Evolutionary conservation across 2,888 invertebrate species (phyloP).

Genomic region (Hipparchia sbordonii): DNA sequence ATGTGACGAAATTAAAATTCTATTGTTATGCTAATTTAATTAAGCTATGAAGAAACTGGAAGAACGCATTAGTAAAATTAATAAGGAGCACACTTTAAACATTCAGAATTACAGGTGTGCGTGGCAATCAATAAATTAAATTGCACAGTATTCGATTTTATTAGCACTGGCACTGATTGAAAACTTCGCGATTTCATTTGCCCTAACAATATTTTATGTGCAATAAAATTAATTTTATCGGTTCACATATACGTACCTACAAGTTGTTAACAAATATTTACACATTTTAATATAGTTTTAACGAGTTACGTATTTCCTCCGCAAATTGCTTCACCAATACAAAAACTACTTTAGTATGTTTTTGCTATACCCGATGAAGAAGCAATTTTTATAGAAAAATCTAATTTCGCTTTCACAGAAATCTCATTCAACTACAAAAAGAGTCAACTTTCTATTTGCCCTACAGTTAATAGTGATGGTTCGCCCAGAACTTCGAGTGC

Average conservation of each 20-base stretch:
- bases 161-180: constrained; percentile 2
- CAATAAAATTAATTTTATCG: constrained; percentile 32
- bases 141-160: neutral
- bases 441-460: constrained; percentile 1
- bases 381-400: neutral
- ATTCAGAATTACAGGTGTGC: neutral
- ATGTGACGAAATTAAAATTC: neutral
- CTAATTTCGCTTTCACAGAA: neutral
- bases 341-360: neutral
- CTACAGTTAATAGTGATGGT: neutral
- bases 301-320: neutral
- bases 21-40: neutral
- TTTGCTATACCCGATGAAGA: neutral
- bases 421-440: neutral
- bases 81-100: neutral
- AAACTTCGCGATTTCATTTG: constrained; percentile 19
- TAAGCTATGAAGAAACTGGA: neutral
- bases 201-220: constrained; percentile 30
- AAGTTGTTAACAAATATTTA: constrained; percentile 6
- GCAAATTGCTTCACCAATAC: neutral
- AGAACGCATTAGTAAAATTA: neutral
- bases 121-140: neutral
- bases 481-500: no score
- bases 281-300: constrained; percentile 6
- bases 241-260: neutral